A percentile compares a stretch with the other conserved stretches of the same genome.
phyloP scores from a whole-genome alignment of 2,888 invertebrate species.

The Lepidocyrtoides sp. region DNA sequence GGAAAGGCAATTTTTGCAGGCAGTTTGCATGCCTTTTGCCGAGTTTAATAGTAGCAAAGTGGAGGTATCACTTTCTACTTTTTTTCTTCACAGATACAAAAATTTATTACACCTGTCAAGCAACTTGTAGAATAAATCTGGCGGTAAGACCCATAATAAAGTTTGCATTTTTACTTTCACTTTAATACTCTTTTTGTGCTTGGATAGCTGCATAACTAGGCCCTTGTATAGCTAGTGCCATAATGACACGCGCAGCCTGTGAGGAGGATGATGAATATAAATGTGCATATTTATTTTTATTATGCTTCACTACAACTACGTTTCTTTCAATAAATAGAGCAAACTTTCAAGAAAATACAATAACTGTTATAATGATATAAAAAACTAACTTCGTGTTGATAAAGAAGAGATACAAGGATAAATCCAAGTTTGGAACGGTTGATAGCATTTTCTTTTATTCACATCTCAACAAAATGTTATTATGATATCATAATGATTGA shows the following conservation, averaged over 20 bases:
- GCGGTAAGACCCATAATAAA: conserved; percentile 59
- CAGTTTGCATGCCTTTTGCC: conserved; percentile 25
- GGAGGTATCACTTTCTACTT: conserved; percentile 55
- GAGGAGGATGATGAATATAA: background rate
- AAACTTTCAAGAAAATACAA: background rate
- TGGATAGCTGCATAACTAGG: background rate
- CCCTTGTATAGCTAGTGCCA: too few relatives aligned
- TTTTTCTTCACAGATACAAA: conserved; percentile 48
- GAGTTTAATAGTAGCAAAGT: conserved; percentile 16
- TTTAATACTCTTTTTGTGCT: conserved; percentile 3
- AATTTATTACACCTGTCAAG: conserved; percentile 76
- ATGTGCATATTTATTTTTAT: conserved; percentile 7
- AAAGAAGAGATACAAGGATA: background rate
- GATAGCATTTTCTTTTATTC: background rate
- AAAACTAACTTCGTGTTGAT: background rate
- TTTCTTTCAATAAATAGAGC: background rate
- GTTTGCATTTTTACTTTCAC: conserved; percentile 59
- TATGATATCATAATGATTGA: too few relatives aligned
- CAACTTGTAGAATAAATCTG: conserved; percentile 77
- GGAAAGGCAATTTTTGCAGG: background rate
- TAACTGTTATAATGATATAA: background rate
- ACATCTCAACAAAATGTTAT: background rate
- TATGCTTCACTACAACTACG: background rate
- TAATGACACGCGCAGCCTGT: background rate
- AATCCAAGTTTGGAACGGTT: background rate